A percentile compares a stretch with the other conserved stretches of the same genome.
These are phyloP conservation scores for Pseudomyrmex sp. DNA, from an alignment of 1,140 invertebrate species.

Conservation along the genomic window DNA sequence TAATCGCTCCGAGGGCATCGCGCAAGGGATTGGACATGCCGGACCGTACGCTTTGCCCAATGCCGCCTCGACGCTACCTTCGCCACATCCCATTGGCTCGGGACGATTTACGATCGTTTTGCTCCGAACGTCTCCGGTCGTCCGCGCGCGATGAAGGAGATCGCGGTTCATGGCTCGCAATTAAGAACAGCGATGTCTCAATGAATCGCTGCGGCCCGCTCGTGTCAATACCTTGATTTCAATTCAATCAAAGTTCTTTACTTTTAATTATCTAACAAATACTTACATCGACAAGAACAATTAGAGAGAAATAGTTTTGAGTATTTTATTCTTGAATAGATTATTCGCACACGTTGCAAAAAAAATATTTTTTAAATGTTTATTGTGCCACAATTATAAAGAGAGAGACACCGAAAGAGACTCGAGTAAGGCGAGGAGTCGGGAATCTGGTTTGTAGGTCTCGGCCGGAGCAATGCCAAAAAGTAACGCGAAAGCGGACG, in stretches of 20 bases:
- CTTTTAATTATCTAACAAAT: neutral
- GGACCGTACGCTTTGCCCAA: conserved; percentile 62
- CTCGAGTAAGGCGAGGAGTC: neutral
- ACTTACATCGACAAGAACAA: too few relatives aligned
- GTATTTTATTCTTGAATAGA: neutral
- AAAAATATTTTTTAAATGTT: neutral
- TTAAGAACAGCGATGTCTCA: conserved; percentile 73
- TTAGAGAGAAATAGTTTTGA: neutral
- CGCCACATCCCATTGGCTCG: conserved; percentile 80
- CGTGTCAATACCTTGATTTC: conserved; percentile 2
- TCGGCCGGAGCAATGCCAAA: conserved; percentile 3
- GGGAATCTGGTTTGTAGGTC: conserved; percentile 10
- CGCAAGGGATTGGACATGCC: conserved; percentile 77
- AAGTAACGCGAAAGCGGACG: conserved; percentile 22
- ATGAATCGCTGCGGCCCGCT: conserved; percentile 44
- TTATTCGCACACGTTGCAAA: neutral
- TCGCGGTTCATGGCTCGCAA: conserved; percentile 51
- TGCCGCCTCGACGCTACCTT: conserved; percentile 63
- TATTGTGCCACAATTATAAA: neutral
- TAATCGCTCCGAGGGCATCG: conserved; percentile 80
- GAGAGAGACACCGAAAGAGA: neutral
- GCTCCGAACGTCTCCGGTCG: conserved; percentile 62
- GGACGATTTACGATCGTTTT: conserved; percentile 80
- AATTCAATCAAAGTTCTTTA: neutral
- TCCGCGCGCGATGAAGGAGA: conserved; percentile 68